Conservation (phyloP, 2,888 invertebrate genomes). For the Eulithis prunata region DNA sequence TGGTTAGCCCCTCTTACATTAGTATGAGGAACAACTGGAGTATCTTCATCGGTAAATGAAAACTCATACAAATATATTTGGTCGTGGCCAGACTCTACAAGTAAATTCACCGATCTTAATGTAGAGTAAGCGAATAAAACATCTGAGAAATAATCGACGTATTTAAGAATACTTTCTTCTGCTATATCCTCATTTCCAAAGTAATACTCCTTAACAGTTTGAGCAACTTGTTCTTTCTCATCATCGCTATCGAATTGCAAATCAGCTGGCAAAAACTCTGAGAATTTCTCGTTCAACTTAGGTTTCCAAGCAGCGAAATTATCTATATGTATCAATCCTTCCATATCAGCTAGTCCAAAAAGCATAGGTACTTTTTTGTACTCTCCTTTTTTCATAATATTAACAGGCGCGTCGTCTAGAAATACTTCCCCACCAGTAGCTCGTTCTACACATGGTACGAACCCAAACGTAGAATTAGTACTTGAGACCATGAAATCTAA, state of each 20-base stretch:
- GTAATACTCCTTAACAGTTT: constrained; percentile 55
- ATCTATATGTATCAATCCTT: constrained; percentile 45
- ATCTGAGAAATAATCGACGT: constrained; percentile 67
- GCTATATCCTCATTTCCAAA: constrained; percentile 52
- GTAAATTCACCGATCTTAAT: constrained; percentile 48
- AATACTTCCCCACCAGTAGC: constrained; percentile 44
- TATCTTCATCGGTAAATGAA: constrained; percentile 50
- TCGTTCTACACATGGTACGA: constrained; percentile 51
- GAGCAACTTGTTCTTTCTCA: constrained; percentile 51
- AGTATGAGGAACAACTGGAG: constrained; percentile 46
- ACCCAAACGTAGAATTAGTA: constrained; percentile 46
- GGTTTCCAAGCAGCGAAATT: constrained; percentile 51
- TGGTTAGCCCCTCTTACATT: constrained; percentile 50
- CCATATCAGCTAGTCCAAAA: constrained; percentile 58
- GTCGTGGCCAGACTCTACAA: constrained; percentile 54
- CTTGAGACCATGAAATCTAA: background rate
- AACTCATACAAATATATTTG: constrained; percentile 61
- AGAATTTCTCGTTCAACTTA: constrained; percentile 58
- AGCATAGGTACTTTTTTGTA: constrained; percentile 56
- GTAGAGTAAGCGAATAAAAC: constrained; percentile 48
- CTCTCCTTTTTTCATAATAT: constrained; percentile 50
- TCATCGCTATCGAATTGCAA: constrained; percentile 53
- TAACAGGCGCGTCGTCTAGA: constrained; percentile 52
- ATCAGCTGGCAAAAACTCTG: constrained; percentile 58
- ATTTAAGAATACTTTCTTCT: constrained; percentile 49